phyloP scores from a whole-genome alignment of 2,113 vertebrate species.

The Atherinomorus stipes region DNA sequence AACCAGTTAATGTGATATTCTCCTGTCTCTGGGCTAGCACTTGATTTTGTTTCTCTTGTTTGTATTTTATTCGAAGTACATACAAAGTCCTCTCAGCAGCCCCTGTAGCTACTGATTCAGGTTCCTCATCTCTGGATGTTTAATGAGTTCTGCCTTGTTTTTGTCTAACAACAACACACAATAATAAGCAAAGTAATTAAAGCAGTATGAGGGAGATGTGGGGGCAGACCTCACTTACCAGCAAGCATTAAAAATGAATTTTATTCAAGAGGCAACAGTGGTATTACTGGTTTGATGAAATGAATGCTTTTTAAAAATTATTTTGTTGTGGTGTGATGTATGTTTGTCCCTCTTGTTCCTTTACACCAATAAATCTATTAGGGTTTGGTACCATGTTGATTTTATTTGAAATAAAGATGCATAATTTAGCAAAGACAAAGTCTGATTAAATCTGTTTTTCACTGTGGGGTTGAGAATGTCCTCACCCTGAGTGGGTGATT shows the following conservation, averaged over 20 bases:
- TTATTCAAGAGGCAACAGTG: conserved; percentile 58
- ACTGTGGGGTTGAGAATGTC: conserved; percentile 26
- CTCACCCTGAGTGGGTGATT: conserved; percentile 39
- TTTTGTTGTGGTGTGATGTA: conserved; percentile 33
- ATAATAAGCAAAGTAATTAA: conserved; percentile 86
- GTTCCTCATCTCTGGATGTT: conserved; percentile 79
- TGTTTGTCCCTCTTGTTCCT: conserved; percentile 36
- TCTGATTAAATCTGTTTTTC: conserved; percentile 27
- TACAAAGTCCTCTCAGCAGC: conserved; percentile 64
- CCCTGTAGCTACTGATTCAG: conserved; percentile 76
- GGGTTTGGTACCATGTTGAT: conserved; percentile 41
- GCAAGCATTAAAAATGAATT: conserved; percentile 71
- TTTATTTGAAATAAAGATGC: conserved; percentile 63
- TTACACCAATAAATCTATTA: conserved; percentile 10
- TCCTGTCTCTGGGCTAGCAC: conserved; percentile 39
- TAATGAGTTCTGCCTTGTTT: conserved; percentile 86
- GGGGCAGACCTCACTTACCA: conserved; percentile 62
- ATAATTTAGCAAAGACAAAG: conserved; percentile 43
- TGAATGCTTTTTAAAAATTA: conserved; percentile 44
- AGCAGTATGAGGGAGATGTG: conserved; percentile 58
- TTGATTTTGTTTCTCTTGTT: conserved; percentile 52
- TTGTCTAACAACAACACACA: conserved; percentile 77
- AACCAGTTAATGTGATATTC: conserved; percentile 63
- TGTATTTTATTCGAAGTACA: conserved; percentile 71
- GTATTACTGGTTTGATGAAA: conserved; percentile 60